Percentiles rank a stretch among this genome's conserved stretches.
These are phyloP conservation scores for Myrmophylax atrothorax DNA, from an alignment of 2,113 vertebrate species.

Conservation along the genomic window DNA sequence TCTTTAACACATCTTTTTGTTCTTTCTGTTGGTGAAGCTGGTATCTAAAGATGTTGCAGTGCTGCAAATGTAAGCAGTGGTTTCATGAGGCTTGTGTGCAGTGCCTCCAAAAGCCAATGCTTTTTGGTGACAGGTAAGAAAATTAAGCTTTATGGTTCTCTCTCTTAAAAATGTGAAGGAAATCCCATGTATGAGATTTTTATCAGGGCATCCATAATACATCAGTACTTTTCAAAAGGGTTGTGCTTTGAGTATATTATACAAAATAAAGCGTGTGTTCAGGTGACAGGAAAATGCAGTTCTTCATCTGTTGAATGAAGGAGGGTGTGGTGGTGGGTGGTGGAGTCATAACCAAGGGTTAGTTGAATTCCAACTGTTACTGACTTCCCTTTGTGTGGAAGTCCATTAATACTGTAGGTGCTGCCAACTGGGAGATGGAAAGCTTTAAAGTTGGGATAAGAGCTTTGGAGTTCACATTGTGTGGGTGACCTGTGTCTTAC, in stretches of 20 bases:
- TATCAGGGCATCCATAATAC: background rate
- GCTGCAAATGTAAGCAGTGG: conserved; percentile 96
- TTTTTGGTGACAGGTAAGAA: conserved; percentile 91
- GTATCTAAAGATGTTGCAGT: conserved; percentile 99
- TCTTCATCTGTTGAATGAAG: background rate
- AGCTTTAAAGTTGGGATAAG: background rate
- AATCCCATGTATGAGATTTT: background rate
- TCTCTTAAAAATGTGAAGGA: background rate
- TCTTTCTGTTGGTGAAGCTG: conserved; percentile 79
- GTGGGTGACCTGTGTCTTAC: background rate
- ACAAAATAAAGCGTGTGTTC: background rate
- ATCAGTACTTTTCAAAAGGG: background rate
- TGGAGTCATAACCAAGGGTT: background rate
- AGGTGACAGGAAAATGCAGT: background rate
- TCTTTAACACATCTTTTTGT: conserved; percentile 5
- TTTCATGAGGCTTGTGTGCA: conserved; percentile 97
- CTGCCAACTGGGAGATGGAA: background rate
- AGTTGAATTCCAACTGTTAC: background rate
- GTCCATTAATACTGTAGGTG: background rate
- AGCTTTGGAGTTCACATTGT: background rate
- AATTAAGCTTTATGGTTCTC: background rate
- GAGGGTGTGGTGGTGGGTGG: background rate
- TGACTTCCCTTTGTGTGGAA: background rate
- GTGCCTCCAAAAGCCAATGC: conserved; percentile 95
- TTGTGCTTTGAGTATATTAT: background rate